These are phyloP conservation scores for Erannis defoliaria DNA, from an alignment of 2,888 invertebrate genomes.

Conservation along the genomic window DNA sequence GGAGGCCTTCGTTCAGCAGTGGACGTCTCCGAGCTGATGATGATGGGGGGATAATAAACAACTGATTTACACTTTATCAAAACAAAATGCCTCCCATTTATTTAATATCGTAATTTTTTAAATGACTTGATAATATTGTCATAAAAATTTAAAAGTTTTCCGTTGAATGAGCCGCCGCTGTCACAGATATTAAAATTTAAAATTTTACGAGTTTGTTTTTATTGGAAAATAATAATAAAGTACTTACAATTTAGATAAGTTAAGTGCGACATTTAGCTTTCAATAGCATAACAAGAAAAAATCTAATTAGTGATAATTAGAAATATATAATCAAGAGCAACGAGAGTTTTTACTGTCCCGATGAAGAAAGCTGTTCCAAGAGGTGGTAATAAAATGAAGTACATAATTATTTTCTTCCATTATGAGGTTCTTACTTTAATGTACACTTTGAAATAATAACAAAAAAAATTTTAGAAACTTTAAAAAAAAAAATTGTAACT, in stretches of 20 bases:
- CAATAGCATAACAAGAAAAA: constrained; percentile 8
- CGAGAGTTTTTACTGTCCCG: not conserved
- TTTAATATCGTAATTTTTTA: constrained; percentile 19
- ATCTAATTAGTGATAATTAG: constrained; percentile 2
- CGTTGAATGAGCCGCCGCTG: constrained; percentile 10
- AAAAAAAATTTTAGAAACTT: too few species aligned
- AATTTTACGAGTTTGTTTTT: constrained; percentile 29
- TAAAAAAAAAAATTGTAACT: too few species aligned
- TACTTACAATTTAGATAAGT: constrained; percentile 18
- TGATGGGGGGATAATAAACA: too few species aligned
- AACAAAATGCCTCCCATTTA: constrained; percentile 5
- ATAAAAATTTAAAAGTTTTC: constrained; percentile 28
- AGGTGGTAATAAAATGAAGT: not conserved
- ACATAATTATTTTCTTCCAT: too few species aligned
- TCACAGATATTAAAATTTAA: constrained; percentile 21
- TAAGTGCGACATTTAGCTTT: constrained; percentile 1
- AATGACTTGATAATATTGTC: constrained; percentile 26
- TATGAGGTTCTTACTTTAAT: too few species aligned
- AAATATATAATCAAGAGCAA: not conserved
- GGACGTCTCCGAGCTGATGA: too few species aligned
- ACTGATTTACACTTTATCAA: constrained; percentile 17
- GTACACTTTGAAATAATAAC: too few species aligned
- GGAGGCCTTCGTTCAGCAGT: too few species aligned
- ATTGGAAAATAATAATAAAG: constrained; percentile 11
- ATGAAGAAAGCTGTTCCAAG: not conserved